phyloP scores from a whole-genome alignment of 2,888 invertebrate species.

The Metopia argyrocephala region DNA sequence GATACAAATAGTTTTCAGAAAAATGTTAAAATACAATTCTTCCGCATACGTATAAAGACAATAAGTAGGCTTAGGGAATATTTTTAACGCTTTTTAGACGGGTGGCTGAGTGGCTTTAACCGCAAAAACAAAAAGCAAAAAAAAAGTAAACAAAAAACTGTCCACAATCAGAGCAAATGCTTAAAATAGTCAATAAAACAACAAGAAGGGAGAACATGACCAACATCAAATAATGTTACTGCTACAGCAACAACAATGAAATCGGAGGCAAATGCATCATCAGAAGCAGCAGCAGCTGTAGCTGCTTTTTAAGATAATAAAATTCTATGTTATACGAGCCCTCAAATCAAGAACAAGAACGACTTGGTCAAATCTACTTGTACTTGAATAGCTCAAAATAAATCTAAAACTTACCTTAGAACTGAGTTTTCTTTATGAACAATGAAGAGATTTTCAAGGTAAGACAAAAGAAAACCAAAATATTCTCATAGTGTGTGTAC shows the following conservation, averaged over 20 bases:
- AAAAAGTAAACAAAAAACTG: conserved; percentile 40
- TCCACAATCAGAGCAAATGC: conserved; percentile 66
- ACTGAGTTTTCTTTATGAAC: conserved; percentile 42
- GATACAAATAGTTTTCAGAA: background rate
- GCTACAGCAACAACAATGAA: conserved; percentile 23
- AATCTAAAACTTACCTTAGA: background rate
- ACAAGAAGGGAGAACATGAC: conserved; percentile 51
- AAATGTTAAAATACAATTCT: conserved; percentile 44
- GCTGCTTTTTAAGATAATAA: conserved; percentile 44
- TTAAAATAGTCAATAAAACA: conserved; percentile 31
- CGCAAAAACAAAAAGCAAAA: background rate
- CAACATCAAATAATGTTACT: conserved; percentile 28
- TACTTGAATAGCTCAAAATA: background rate
- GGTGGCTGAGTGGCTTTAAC: background rate
- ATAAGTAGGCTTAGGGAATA: conserved; percentile 53
- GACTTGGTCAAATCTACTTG: background rate
- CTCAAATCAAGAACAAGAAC: conserved; percentile 10
- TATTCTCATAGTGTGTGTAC: conserved; percentile 42
- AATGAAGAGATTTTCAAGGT: conserved; percentile 66
- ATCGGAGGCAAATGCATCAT: conserved; percentile 17
- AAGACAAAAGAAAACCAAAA: conserved; percentile 59
- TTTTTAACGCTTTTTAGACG: background rate
- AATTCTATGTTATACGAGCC: conserved; percentile 22
- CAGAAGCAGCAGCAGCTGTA: conserved; percentile 42
- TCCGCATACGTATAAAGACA: conserved; percentile 53